phyloP scores from a whole-genome alignment of 2,888 invertebrate species.

The Mycalesis mineus region DNA sequence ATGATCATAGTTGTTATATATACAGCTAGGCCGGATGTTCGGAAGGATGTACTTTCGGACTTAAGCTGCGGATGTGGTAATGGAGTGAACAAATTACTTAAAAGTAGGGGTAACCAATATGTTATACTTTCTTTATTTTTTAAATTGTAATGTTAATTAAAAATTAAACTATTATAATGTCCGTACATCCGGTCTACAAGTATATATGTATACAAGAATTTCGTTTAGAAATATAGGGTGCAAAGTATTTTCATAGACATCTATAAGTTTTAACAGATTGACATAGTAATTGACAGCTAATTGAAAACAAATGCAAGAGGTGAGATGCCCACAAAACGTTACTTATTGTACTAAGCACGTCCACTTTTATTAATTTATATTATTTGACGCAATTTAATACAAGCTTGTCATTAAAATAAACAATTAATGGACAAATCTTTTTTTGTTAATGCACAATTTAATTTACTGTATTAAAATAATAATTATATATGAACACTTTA shows the following conservation, averaged over 20 bases:
- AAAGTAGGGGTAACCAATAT: no score
- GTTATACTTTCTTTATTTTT: no score
- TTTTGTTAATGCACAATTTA: conserved; percentile 22
- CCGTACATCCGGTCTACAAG: no score
- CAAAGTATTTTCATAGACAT: conserved; percentile 32
- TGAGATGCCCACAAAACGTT: conserved; percentile 25
- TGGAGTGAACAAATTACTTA: no score
- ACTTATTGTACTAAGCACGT: conserved; percentile 39
- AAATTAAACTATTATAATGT: no score
- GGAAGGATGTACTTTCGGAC: no score
- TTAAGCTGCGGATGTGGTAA: no score
- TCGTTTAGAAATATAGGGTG: conserved; percentile 28
- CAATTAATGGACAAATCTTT: conserved; percentile 17
- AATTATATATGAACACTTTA: conserved; percentile 68
- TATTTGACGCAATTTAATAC: conserved; percentile 23
- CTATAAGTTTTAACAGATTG: conserved; percentile 49
- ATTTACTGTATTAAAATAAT: conserved; percentile 37
- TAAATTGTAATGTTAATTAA: no score
- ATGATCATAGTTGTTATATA: no score
- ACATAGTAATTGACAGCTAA: conserved; percentile 72
- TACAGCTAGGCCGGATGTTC: no score
- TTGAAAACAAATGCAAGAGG: conserved; percentile 39
- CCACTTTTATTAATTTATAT: conserved; percentile 9
- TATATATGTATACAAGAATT: no score
- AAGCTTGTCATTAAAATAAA: conserved; percentile 23